Evolutionary conservation across 1,140 invertebrate genomes (phyloP).

Genomic region (Bombus affinis): DNA sequence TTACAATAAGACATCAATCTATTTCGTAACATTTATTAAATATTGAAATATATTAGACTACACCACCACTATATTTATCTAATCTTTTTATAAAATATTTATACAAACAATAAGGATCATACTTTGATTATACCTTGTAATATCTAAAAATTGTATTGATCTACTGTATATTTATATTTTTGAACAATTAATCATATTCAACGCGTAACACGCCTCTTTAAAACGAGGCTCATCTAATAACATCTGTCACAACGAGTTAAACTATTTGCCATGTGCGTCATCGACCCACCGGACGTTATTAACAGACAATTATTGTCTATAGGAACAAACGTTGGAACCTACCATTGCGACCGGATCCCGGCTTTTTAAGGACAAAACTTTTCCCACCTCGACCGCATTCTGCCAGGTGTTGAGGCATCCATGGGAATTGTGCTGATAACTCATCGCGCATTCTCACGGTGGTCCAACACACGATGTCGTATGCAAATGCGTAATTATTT

Average conservation of each 20-base stretch:
- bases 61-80: too few relatives aligned
- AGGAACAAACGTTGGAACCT: conserved; percentile 41
- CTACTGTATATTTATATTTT: background rate
- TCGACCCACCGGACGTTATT: conserved; percentile 73
- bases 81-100: too few relatives aligned
- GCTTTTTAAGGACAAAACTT: conserved; percentile 72
- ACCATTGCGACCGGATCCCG: conserved; percentile 31
- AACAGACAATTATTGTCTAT: conserved; percentile 74
- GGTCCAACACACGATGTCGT: conserved; percentile 59
- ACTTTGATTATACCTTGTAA: background rate
- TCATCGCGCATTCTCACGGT: conserved; percentile 79
- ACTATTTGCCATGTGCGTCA: conserved; percentile 72
- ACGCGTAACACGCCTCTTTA: background rate
- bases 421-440: conserved; percentile 81
- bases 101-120: background rate
- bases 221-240: conserved; percentile 37
- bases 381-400: conserved; percentile 57
- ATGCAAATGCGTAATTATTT: conserved; percentile 46
- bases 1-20: too few relatives aligned
- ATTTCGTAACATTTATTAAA: too few relatives aligned
- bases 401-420: conserved; percentile 80
- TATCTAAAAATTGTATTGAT: background rate
- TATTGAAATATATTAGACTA: too few relatives aligned
- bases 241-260: conserved; percentile 73
- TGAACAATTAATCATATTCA: conserved; percentile 4